A percentile compares a stretch with the other conserved stretches of the same genome.
Evolutionary conservation across 2,113 vertebrate species (phyloP).

Genomic region (Scolopax mira): DNA sequence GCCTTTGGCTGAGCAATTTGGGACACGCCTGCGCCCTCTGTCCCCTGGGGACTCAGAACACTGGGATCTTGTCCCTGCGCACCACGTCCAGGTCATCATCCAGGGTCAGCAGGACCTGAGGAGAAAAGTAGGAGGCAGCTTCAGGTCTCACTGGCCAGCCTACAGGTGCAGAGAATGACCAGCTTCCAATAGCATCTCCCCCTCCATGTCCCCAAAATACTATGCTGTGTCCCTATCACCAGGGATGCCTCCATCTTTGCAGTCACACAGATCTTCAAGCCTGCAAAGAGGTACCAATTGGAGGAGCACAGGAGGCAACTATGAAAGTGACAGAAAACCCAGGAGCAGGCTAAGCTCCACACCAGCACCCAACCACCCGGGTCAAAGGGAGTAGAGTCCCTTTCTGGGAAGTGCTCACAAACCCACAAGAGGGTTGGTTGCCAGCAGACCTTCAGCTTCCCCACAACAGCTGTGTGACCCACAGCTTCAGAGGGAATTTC

Average conservation of each 20-base stretch:
- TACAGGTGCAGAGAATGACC: background rate
- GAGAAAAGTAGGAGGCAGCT: background rate
- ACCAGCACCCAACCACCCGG: no score
- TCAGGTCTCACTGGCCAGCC: background rate
- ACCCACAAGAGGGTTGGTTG: background rate
- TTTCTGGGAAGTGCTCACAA: background rate
- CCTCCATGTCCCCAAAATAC: background rate
- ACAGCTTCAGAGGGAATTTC: background rate
- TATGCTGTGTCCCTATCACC: background rate
- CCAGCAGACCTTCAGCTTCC: background rate
- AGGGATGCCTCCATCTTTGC: background rate
- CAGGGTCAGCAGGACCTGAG: slow-evolving; percentile 80
- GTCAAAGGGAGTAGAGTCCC: background rate
- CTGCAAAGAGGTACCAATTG: background rate
- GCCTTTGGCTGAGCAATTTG: background rate
- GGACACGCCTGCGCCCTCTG: background rate
- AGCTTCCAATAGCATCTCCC: background rate
- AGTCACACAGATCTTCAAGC: background rate
- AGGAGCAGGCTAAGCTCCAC: background rate
- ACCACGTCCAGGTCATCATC: slow-evolving; percentile 81
- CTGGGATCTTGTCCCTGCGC: slow-evolving; percentile 80
- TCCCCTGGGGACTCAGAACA: slow-evolving; percentile 68
- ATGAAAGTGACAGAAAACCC: background rate
- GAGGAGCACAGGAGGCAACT: background rate
- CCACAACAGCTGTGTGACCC: background rate